Conservation (phyloP, 2,113 vertebrate species). For the Microtus oregoni region DNA sequence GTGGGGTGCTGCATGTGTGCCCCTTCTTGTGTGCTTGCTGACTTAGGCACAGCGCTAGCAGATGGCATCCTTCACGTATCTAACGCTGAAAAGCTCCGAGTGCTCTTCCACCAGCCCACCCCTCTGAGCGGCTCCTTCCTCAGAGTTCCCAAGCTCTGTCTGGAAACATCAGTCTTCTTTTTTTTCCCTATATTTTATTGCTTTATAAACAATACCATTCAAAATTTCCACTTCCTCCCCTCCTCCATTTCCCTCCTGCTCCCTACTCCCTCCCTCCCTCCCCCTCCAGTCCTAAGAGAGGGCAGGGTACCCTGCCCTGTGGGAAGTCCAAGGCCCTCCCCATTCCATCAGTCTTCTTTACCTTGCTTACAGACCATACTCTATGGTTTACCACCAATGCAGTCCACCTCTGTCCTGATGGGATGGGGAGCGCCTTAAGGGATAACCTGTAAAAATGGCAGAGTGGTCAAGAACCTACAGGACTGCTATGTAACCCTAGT, state of each 20-base stretch:
- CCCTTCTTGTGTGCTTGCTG: background rate
- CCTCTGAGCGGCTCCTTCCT: background rate
- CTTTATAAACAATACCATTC: too few relatives aligned
- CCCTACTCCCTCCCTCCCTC: too few relatives aligned
- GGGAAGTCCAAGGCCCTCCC: too few relatives aligned
- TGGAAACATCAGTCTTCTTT: too few relatives aligned
- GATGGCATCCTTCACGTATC: background rate
- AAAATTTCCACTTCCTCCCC: too few relatives aligned
- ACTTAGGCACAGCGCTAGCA: background rate
- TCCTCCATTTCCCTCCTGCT: too few relatives aligned
- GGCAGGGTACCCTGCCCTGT: too few relatives aligned
- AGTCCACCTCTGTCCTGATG: background rate
- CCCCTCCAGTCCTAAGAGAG: too few relatives aligned
- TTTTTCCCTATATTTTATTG: too few relatives aligned
- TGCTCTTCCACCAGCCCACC: background rate
- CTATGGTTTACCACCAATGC: background rate
- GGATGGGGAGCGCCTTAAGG: accelerated
- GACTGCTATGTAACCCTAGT: background rate
- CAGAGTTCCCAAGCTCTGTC: background rate
- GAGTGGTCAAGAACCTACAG: too few relatives aligned
- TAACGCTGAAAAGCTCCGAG: background rate
- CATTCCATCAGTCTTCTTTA: background rate
- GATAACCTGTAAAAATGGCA: background rate
- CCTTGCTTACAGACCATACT: background rate
- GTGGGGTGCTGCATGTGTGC: background rate